phyloP scores from a whole-genome alignment of 2,113 vertebrate species.

The Galbula dea region DNA sequence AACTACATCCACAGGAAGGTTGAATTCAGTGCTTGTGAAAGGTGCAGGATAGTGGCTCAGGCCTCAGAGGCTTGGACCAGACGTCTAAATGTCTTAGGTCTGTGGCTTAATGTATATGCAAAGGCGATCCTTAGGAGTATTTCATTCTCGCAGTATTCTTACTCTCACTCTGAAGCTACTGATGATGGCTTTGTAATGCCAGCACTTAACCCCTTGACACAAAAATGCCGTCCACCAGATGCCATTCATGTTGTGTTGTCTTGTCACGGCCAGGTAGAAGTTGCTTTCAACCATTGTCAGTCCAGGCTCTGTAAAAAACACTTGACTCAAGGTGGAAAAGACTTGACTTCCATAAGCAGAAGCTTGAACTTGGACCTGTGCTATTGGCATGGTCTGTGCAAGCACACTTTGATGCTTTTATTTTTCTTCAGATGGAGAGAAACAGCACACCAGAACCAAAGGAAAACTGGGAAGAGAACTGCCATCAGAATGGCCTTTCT shows the following conservation, averaged over 20 bases:
- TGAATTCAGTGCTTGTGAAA: neutral
- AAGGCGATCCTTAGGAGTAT: neutral
- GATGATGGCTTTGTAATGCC: neutral
- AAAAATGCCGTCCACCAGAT: neutral
- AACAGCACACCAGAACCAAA: conserved; percentile 91
- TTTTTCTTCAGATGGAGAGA: conserved; percentile 68
- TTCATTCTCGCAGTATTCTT: neutral
- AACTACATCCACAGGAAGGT: neutral
- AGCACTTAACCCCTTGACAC: neutral
- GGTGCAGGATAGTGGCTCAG: neutral
- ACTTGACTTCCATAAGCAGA: neutral
- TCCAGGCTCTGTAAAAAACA: neutral
- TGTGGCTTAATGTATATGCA: neutral
- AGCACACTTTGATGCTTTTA: neutral
- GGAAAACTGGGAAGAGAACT: conserved; percentile 85
- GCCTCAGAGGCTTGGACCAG: neutral
- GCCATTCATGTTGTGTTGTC: fast-evolving
- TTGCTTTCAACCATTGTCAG: neutral
- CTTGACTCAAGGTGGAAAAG: neutral
- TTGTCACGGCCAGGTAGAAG: neutral
- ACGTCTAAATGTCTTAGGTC: neutral
- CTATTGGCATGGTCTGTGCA: fast-evolving
- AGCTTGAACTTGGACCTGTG: neutral
- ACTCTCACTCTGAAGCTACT: neutral
- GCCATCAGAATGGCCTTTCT: conserved; percentile 92